Evolutionary conservation across 2,888 invertebrate species (phyloP).

Genomic region (Plutella xylostella): DNA sequence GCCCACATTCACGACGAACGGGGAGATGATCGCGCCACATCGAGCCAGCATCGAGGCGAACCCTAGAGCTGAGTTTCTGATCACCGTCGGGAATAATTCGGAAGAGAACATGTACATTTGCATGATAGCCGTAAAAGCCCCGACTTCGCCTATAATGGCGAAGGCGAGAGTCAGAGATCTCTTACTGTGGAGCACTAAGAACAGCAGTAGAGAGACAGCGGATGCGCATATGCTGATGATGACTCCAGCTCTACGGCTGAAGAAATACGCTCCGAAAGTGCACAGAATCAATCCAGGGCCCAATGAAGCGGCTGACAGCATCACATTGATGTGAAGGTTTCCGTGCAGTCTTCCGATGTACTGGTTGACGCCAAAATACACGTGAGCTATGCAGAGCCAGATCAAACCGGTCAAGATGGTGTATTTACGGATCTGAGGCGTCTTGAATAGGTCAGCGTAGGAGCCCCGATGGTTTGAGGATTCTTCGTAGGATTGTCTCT

Average conservation of each 20-base stretch:
- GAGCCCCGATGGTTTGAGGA: constrained; percentile 40
- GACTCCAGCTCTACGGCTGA: constrained; percentile 77
- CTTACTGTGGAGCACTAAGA: constrained; percentile 65
- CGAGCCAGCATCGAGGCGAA: constrained; percentile 91
- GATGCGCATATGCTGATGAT: constrained; percentile 72
- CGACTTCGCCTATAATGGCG: constrained; percentile 80
- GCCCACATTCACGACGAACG: constrained; percentile 77
- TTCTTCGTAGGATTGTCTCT: constrained; percentile 23
- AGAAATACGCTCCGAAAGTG: constrained; percentile 73
- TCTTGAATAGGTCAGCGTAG: constrained; percentile 74
- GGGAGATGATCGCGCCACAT: constrained; percentile 87
- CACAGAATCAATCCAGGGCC: constrained; percentile 69
- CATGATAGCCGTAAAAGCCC: constrained; percentile 86
- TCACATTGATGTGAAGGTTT: constrained; percentile 78
- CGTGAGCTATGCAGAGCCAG: constrained; percentile 79
- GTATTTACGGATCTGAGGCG: constrained; percentile 76
- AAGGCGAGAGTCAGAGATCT: constrained; percentile 59
- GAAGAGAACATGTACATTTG: constrained; percentile 88
- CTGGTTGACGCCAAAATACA: constrained; percentile 75
- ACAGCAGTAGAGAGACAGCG: constrained; percentile 70
- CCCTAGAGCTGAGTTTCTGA: constrained; percentile 88
- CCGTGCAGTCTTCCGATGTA: constrained; percentile 7
- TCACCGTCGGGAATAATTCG: constrained; percentile 90
- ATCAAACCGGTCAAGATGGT: constrained; percentile 73
- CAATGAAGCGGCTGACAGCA: constrained; percentile 77